Evolutionary conservation across 2,888 invertebrate genomes (phyloP).

Genomic region (Lordiphosa fenestrarum): DNA sequence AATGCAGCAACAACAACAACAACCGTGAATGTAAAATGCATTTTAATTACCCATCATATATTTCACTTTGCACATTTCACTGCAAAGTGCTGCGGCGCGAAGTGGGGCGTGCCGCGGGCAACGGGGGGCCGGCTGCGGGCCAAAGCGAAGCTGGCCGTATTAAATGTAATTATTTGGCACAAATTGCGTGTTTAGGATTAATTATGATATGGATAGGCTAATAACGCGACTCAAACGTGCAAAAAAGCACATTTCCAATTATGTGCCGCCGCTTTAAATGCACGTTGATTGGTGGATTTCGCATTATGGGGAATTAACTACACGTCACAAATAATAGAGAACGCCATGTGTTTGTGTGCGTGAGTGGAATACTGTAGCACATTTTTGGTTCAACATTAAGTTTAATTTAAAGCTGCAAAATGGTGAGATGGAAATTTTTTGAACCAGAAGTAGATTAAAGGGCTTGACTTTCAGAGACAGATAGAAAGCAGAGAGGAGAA

Average conservation of each 20-base stretch:
- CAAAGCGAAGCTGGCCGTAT: conserved; percentile 30
- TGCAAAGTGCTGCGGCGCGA: conserved; percentile 51
- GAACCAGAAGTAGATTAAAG: no score
- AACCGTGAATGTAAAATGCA: conserved; percentile 71
- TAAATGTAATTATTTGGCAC: conserved; percentile 75
- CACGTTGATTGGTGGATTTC: conserved; percentile 47
- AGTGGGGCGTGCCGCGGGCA: neutral
- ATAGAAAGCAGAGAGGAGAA: no score
- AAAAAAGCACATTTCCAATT: conserved; percentile 68
- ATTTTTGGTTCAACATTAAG: no score
- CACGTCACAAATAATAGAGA: conserved; percentile 30
- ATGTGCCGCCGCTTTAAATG: conserved; percentile 49
- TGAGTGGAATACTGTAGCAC: conserved; percentile 38
- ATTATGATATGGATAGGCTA: conserved; percentile 76
- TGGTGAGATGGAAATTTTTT: no score
- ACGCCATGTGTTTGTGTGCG: conserved; percentile 36
- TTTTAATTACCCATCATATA: conserved; percentile 73
- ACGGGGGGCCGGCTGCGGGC: neutral
- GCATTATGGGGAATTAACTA: conserved; percentile 43
- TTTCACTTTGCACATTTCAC: conserved; percentile 71
- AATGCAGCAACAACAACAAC: conserved; percentile 21
- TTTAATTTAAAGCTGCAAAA: no score
- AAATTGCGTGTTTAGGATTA: conserved; percentile 78
- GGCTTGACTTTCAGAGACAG: no score
- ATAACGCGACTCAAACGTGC: conserved; percentile 68